These are phyloP conservation scores for Hucho hucho DNA, from an alignment of 2,113 vertebrate genomes.

Conservation along the genomic window DNA sequence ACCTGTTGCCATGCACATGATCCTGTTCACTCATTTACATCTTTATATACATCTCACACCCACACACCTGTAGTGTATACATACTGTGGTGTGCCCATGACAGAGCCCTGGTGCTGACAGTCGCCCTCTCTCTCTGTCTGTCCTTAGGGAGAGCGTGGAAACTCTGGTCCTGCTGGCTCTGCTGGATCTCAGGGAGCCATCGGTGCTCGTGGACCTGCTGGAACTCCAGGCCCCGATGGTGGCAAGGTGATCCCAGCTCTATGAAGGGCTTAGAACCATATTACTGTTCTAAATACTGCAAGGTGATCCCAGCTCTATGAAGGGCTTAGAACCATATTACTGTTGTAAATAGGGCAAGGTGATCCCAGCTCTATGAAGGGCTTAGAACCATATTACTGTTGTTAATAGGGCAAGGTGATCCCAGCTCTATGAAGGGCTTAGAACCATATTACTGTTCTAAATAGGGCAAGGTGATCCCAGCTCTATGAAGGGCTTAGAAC, in stretches of 20 bases:
- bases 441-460: constrained; percentile 33
- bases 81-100: not conserved
- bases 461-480: constrained; percentile 82
- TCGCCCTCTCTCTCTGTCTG: not conserved
- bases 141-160: constrained; percentile 90
- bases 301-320: too few species aligned
- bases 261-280: too few species aligned
- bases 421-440: too few species aligned
- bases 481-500: too few species aligned
- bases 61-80: not conserved
- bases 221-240: constrained; percentile 90
- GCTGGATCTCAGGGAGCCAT: constrained; percentile 80
- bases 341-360: constrained; percentile 82
- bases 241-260: constrained; percentile 81
- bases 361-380: constrained; percentile 22
- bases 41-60: not conserved
- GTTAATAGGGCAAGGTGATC: constrained; percentile 81
- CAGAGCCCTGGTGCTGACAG: not conserved
- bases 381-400: too few species aligned
- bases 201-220: constrained; percentile 87
- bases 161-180: constrained; percentile 84
- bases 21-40: not conserved
- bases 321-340: too few species aligned
- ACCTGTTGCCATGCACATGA: not conserved
- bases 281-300: constrained; percentile 30